phyloP scores from a whole-genome alignment of 2,888 invertebrate species.

The Tricholauxania praeusta region DNA sequence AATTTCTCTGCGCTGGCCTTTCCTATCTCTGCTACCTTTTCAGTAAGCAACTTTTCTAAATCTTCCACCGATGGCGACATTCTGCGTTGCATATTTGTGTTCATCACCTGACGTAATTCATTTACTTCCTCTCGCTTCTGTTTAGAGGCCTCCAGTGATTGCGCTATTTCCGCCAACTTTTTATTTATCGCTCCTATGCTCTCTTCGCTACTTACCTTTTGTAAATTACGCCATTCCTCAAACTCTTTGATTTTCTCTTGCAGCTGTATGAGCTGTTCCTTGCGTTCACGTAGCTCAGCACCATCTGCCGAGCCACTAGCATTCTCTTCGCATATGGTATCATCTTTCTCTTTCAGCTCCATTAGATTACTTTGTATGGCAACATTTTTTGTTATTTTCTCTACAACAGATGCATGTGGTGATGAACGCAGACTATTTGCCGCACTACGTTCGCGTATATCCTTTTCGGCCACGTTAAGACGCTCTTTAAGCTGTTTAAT shows the following conservation, averaged over 20 bases:
- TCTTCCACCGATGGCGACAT: conserved; percentile 54
- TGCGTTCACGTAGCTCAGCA: conserved; percentile 49
- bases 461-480: conserved; percentile 72
- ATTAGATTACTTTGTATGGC: conserved; percentile 56
- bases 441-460: conserved; percentile 64
- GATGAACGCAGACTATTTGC: conserved; percentile 36
- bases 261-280: conserved; percentile 52
- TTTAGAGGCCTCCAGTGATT: conserved; percentile 50
- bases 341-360: conserved; percentile 57
- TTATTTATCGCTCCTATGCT: conserved; percentile 56
- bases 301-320: conserved; percentile 34
- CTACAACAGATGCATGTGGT: conserved; percentile 20
- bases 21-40: conserved; percentile 59
- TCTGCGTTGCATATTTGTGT: conserved; percentile 43
- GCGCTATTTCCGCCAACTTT: conserved; percentile 52
- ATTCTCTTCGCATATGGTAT: conserved; percentile 42
- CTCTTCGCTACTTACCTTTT: conserved; percentile 54
- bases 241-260: conserved; percentile 53
- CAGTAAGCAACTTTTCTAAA: conserved; percentile 54
- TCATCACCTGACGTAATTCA: conserved; percentile 1
- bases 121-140: conserved; percentile 15
- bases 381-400: conserved; percentile 45
- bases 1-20: conserved; percentile 55
- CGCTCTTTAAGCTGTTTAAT: conserved; percentile 75
- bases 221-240: conserved; percentile 55